Evolutionary conservation across 2,888 invertebrate species (phyloP).

Genomic region (Hemithea aestivaria): DNA sequence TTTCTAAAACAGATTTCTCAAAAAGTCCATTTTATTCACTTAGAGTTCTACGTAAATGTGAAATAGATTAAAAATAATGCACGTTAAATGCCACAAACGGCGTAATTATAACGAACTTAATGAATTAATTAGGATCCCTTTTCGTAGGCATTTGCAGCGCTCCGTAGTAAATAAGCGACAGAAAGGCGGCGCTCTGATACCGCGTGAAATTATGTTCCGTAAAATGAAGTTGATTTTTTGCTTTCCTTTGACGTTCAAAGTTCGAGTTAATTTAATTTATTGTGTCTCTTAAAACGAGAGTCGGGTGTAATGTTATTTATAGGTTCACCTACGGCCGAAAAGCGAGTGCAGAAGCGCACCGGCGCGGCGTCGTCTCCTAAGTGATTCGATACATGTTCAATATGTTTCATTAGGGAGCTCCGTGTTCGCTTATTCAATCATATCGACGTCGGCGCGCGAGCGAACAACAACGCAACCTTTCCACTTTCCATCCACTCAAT

Average conservation of each 20-base stretch:
- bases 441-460: slow-evolving; percentile 46
- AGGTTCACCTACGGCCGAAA: slow-evolving; percentile 69
- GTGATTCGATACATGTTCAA: slow-evolving; percentile 78
- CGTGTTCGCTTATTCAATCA: slow-evolving; percentile 75
- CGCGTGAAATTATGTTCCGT: slow-evolving; percentile 65
- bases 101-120: slow-evolving; percentile 63
- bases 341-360: slow-evolving; percentile 70
- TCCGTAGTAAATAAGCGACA: slow-evolving; percentile 60
- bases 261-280: slow-evolving; percentile 74
- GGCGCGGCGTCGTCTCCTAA: slow-evolving; percentile 48
- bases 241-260: slow-evolving; percentile 69
- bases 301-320: slow-evolving; percentile 69
- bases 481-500: slow-evolving; percentile 52
- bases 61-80: slow-evolving; percentile 43
- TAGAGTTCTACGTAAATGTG: slow-evolving; percentile 1
- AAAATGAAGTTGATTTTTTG: slow-evolving; percentile 66
- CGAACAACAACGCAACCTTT: slow-evolving; percentile 42
- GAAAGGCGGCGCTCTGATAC: slow-evolving; percentile 54
- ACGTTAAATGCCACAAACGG: slow-evolving; percentile 53
- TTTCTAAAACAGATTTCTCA: no score
- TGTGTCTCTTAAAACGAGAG: slow-evolving; percentile 74
- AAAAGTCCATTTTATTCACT: neutral
- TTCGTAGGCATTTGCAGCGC: slow-evolving; percentile 46
- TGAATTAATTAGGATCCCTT: slow-evolving; percentile 64
- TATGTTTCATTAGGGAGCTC: slow-evolving; percentile 75